Percentiles rank a stretch among this genome's conserved stretches.
These are phyloP conservation scores for Enteromius viviparus DNA, from an alignment of 2,797 vertebrate species.

Conservation along the genomic window DNA sequence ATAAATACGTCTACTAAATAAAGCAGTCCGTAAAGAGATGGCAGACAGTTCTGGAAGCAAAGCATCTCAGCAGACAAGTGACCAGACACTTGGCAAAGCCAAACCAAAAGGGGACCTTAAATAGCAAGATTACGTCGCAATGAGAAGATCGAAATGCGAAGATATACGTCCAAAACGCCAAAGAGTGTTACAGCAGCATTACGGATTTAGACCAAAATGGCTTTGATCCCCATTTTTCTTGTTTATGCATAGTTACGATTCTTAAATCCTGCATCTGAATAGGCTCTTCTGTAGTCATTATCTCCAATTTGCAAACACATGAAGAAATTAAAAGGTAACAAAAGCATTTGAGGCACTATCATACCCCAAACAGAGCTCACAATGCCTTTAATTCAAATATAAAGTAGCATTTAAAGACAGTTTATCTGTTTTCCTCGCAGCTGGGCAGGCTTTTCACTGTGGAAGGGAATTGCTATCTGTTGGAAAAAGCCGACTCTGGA, in stretches of 20 bases:
- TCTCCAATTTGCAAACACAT: conserved; percentile 60
- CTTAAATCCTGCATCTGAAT: conserved; percentile 65
- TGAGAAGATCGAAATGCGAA: conserved; percentile 22
- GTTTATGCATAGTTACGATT: conserved; percentile 58
- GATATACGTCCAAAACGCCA: conserved; percentile 36
- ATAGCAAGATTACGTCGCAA: conserved; percentile 16
- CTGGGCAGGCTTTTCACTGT: conserved; percentile 2
- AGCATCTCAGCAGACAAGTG: neutral
- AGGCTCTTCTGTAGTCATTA: conserved; percentile 56
- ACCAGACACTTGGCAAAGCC: neutral
- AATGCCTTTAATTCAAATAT: conserved; percentile 51
- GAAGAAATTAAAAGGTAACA: conserved; percentile 67
- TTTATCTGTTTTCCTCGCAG: conserved; percentile 28
- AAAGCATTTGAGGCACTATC: conserved; percentile 22
- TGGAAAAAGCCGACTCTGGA: conserved; percentile 39
- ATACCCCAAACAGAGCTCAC: conserved; percentile 31
- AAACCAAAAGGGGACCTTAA: conserved; percentile 13
- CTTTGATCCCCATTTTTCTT: conserved; percentile 65
- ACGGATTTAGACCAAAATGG: conserved; percentile 14
- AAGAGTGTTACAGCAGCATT: conserved; percentile 46
- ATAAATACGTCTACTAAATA: conserved; percentile 30
- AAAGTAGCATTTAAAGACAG: conserved; percentile 36
- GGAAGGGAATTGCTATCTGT: conserved; percentile 30
- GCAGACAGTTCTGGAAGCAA: neutral
- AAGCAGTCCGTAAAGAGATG: conserved; percentile 14